Conservation (phyloP, 2,888 invertebrate genomes). For the Pinctada fucata region DNA sequence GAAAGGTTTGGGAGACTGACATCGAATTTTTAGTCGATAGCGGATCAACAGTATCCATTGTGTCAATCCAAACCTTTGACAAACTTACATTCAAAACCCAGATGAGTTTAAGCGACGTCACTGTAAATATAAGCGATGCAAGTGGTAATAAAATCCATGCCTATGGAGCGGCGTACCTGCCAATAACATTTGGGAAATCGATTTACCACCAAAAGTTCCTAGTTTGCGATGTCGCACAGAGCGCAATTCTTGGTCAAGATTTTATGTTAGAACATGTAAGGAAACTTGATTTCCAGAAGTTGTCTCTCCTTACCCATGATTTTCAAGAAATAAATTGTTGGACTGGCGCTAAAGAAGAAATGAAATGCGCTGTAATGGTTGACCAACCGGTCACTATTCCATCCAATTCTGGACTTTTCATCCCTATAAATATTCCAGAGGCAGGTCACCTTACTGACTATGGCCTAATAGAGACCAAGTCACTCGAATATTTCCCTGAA, state of each 20-base stretch:
- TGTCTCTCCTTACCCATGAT: neutral
- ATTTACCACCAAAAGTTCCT: constrained; percentile 18
- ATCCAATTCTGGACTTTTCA: neutral
- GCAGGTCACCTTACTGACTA: neutral
- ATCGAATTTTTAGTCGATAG: constrained; percentile 1
- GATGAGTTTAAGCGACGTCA: neutral
- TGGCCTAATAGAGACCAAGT: neutral
- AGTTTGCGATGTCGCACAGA: constrained; percentile 27
- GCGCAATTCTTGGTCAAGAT: constrained; percentile 37
- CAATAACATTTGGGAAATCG: too few relatives aligned
- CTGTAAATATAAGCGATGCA: neutral
- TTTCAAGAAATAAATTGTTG: constrained; percentile 8
- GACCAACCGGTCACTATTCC: neutral
- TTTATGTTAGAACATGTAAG: constrained; percentile 26
- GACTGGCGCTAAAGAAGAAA: neutral
- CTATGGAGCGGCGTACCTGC: too few relatives aligned
- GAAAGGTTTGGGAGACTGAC: neutral
- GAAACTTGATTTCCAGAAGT: constrained; percentile 2
- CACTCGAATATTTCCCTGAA: neutral
- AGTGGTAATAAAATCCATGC: constrained; percentile 16
- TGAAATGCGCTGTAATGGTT: too few relatives aligned
- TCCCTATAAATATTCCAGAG: constrained; percentile 10
- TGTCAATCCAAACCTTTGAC: neutral
- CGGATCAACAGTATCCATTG: constrained; percentile 8
- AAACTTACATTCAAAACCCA: neutral